phyloP scores from a whole-genome alignment of 2,888 invertebrate species.

The Pterostichus madidus region DNA sequence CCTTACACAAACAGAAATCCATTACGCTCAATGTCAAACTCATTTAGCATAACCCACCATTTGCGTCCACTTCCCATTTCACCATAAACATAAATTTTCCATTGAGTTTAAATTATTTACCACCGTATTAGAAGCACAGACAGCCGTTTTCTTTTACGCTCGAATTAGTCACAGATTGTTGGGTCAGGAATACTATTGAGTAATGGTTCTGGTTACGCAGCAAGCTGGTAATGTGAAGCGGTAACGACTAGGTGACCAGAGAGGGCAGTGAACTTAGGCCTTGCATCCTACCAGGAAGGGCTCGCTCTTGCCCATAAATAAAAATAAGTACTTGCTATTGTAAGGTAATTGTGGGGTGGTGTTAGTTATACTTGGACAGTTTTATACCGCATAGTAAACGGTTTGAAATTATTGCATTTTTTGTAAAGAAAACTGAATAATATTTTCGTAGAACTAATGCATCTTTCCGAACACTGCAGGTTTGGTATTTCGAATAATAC shows the following conservation, averaged over 20 bases:
- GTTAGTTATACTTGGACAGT: not conserved
- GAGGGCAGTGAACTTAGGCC: not conserved
- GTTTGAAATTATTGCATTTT: not conserved
- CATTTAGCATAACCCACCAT: not conserved
- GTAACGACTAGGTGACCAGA: no score
- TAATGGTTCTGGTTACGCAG: no score
- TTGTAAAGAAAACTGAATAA: not conserved
- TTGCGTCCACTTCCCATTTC: constrained; percentile 10
- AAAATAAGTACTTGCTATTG: constrained; percentile 20
- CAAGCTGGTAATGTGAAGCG: no score
- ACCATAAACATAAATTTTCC: constrained; percentile 27
- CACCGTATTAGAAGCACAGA: constrained; percentile 16
- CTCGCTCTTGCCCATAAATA: not conserved
- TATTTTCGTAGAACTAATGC: no score
- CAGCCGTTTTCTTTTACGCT: not conserved
- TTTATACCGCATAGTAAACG: constrained; percentile 16
- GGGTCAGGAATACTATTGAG: not conserved
- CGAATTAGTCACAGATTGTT: constrained; percentile 32
- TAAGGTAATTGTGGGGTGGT: not conserved
- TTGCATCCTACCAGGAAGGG: constrained; percentile 17
- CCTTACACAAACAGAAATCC: constrained; percentile 4
- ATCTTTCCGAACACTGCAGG: no score
- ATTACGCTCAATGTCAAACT: constrained; percentile 33
- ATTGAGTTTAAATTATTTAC: constrained; percentile 41
- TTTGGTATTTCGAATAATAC: no score